Base-by-base conservation (phyloP, 1,140 invertebrate genomes). In the Neoseiulus cucumeris region DNA sequence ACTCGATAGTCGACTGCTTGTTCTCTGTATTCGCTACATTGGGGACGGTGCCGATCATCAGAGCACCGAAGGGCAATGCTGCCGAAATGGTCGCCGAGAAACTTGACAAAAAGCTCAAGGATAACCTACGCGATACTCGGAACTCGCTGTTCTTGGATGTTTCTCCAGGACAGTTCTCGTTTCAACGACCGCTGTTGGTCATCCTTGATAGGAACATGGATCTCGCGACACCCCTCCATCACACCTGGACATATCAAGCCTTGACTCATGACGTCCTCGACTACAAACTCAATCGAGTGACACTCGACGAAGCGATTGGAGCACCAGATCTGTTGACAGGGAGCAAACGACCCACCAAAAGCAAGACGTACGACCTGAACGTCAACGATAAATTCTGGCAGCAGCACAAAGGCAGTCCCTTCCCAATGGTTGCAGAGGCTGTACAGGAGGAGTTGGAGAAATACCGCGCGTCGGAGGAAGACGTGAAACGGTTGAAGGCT, bases 231-330 rank as follows among this genome's bases (percentile, higher is more conserved):
- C 91, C 91, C 42, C 77, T 99, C 67, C 92, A 98, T 82, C 96
- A 99, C 76, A 96, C 95, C 2, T 99, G 96, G 96, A 98, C 93
- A 0, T 99, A 99, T 76, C 92, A 97, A 78, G 94, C 95, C 12
- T 74, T 99, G 64, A 85, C 89, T 33, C 93, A 98, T 76, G 94
- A 98, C 81, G 85, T 97, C 1, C 75, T 97, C 17, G 87, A 96
- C 72, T 79, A 96, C 65, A 83, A 87, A 22, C 77, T 97, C 51
- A 98, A 98, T 76, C 76, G 89, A 68, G 82, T 93, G 1, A 81
- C 86, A 30, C 82, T 92, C 22, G 85, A 87, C 70, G 88, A 91
- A 72, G 41, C 42, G 25, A 33, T 59, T 2, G 51, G 51, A 14
- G 25, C 51, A 20, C 51, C 51, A 25, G 80, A 78, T 67, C 76